Base-by-base conservation (phyloP, 2,888 invertebrate species). In the Pherbina coryleti region DNA sequence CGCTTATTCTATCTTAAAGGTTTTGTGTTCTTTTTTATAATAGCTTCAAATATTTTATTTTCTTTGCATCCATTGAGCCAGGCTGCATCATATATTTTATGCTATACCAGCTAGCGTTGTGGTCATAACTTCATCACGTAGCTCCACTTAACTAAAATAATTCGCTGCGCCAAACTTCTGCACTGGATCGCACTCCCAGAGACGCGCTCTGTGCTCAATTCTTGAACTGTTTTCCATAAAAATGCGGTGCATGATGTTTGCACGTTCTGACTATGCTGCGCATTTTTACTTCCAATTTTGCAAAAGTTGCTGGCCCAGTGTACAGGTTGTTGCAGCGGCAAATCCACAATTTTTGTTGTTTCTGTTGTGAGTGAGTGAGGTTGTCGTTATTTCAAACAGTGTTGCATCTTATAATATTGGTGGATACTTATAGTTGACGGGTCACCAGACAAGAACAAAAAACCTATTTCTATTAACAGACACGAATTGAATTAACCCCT, bases 401-500 rank as follows among this genome's bases (percentile, higher is more conserved):
- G 64, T 74, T 64, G 62, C 74, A 74, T 74, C 74, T 64, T 66
- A 66, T 53, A 53, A 66, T 60, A 17, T 19, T 55, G 44, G 57
- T 22, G 60, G 44, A 62, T 62, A 49, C 62, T 62, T 49, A 51
- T 49, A 51, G 60, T 62, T 25, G 44, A 25, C 44, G 60, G 44
- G 19, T 62, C 49, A 37, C n/a, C 53, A 34, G 17, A 64, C 9
- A 53, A 73, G 71, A n/a, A 51, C 28, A 70, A 79, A 77, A 44
- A 44, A 44, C 1, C 1, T 7, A 79, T 80, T 82, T 83, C 82
- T 83, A 83, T 82, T 82, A 82, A 82, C 79, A 83, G 82, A 81
- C 82, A 82, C 81, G 83, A 82, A 82, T 79, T 79, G 82, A 80
- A 80, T 80, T 81, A 81, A 83, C 83, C 82, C 83, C 83, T 81